Evolutionary conservation across 2,113 vertebrate species (phyloP), one percentile per base, ranked within the genome.

Genomic region (Microtus pennsylvanicus): DNA sequence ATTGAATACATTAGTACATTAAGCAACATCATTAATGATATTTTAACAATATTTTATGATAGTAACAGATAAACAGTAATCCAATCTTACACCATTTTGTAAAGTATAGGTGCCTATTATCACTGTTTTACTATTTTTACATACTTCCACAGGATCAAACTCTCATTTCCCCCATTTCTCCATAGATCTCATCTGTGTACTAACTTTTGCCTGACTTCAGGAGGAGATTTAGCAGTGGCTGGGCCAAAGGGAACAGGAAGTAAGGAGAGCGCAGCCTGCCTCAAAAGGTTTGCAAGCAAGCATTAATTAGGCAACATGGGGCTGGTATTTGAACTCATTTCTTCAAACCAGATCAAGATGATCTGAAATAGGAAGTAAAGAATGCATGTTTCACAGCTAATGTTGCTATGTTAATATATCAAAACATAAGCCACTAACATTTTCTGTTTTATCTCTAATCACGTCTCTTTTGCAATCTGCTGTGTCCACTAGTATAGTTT

Each of bases 301-400:
- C 42, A 89, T 87, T 94, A 95, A 94, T 96, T 92, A 96, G 74
- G 95, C 92, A 92, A 89, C 55, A 83, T 19, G 63, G 76, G 65
- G 16, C 6, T 7, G 16, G 69, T n/a, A 72, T 91, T 75, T 96
- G 69, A 9, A 21, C 97, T 97, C 30, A 94, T 97, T 97, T 72
- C 94, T 96, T 95, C 89, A 96, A 6, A 83, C 8, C 63, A 78
- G 24, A 95, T 94, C 74, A 95, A 97, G 72, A 95, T 94, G 96
- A 97, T 70, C 96, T 95, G 67, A 94, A 89, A 94, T 90, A 91
- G 63, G 67, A 96, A 93, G 47, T 93, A 17, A 28, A 92, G 93
- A 91, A 92, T 88, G 7, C 33, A 61, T 65, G 95, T 83, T 87
- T 93, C 77, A 87, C 75, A 11, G 85, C 90, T 85, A 97, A 96